Evolutionary conservation across 2,113 vertebrate genomes (phyloP).

Genomic region (Pontoporia blainvillei): DNA sequence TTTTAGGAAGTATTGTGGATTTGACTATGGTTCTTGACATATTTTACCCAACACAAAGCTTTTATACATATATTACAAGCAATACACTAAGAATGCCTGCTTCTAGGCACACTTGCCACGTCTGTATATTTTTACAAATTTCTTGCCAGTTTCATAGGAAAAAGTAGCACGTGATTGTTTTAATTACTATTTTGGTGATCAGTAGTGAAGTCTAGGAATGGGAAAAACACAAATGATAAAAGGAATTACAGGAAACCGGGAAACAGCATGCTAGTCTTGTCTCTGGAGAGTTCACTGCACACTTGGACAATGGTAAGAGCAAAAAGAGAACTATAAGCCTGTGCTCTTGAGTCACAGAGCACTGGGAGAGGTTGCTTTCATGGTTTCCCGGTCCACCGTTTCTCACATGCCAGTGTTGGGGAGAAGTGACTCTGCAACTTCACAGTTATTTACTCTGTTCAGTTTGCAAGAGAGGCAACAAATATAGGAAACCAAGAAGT

Average conservation of each 20-base stretch:
- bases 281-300: background rate
- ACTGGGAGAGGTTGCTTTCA: background rate
- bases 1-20: background rate
- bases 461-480: background rate
- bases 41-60: background rate
- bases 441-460: background rate
- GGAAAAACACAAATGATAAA: background rate
- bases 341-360: background rate
- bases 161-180: background rate
- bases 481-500: background rate
- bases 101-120: background rate
- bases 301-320: background rate
- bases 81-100: background rate
- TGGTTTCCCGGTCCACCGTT: background rate
- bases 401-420: background rate
- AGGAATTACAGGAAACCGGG: background rate
- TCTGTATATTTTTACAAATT: background rate
- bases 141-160: background rate
- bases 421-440: background rate
- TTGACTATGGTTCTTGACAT: background rate
- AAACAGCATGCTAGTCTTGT: background rate
- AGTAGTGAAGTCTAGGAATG: background rate
- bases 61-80: background rate
- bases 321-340: background rate
- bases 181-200: background rate